Percentiles rank a stretch among this genome's conserved stretches.
These are phyloP conservation scores for Apodemia duryi DNA, from an alignment of 2,888 invertebrate genomes.

Conservation along the genomic window DNA sequence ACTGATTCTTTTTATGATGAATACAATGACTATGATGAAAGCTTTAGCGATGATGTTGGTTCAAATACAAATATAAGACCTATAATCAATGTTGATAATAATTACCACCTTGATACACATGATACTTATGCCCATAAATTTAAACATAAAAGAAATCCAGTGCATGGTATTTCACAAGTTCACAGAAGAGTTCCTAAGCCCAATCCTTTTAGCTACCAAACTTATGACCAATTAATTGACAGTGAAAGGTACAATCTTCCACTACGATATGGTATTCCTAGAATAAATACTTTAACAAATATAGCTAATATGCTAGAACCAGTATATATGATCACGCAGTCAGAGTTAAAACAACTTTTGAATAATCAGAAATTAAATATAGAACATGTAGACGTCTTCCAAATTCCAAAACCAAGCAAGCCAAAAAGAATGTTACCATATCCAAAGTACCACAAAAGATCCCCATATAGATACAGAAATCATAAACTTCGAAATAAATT, in stretches of 20 bases:
- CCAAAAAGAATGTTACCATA: slow-evolving; percentile 35
- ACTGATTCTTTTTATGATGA: slow-evolving; percentile 38
- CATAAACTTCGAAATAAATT: slow-evolving; percentile 44
- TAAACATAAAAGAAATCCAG: slow-evolving; percentile 27
- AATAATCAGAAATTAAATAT: slow-evolving; percentile 62
- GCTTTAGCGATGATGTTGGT: slow-evolving; percentile 19
- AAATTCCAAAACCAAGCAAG: slow-evolving; percentile 40
- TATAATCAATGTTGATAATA: slow-evolving; percentile 17
- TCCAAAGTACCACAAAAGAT: slow-evolving; percentile 45
- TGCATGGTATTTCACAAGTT: slow-evolving; percentile 5
- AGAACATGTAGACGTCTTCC: slow-evolving; percentile 58
- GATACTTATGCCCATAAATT: slow-evolving; percentile 40
- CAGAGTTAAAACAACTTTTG: slow-evolving; percentile 56
- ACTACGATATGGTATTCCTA: slow-evolving; percentile 30
- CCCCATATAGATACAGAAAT: slow-evolving; percentile 39
- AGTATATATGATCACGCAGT: slow-evolving; percentile 60
- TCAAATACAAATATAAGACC: slow-evolving; percentile 17
- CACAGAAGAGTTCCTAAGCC: slow-evolving; percentile 29
- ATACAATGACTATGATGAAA: slow-evolving; percentile 40
- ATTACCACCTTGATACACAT: slow-evolving; percentile 32
- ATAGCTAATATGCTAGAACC: slow-evolving; percentile 46
- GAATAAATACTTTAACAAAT: slow-evolving; percentile 28
- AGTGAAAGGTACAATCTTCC: slow-evolving; percentile 23
- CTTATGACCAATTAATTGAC: slow-evolving; percentile 9
- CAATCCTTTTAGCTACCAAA: slow-evolving; percentile 19